Evolutionary conservation across 2,113 vertebrate genomes (phyloP).

Genomic region (Corythaixoides concolor): DNA sequence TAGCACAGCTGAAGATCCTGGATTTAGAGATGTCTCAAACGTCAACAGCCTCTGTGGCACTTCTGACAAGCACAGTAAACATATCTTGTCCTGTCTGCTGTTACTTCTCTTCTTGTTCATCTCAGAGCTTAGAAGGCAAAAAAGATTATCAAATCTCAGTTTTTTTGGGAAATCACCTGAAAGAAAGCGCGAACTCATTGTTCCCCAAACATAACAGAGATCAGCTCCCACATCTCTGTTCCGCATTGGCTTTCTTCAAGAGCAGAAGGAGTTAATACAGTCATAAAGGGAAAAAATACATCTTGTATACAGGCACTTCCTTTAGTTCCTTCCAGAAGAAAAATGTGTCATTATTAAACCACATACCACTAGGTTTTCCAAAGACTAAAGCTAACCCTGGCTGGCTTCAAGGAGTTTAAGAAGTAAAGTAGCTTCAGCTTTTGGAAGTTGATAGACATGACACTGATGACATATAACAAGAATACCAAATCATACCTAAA

Average conservation of each 20-base stretch:
- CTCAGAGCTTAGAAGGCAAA: neutral
- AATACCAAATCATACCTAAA: neutral
- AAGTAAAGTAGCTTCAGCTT: neutral
- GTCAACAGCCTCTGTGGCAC: too few species aligned
- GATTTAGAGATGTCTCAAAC: too few species aligned
- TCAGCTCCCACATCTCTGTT: neutral
- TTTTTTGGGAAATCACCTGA: neutral
- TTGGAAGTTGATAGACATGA: neutral
- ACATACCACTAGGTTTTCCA: neutral
- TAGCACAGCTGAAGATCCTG: too few species aligned
- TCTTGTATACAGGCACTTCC: neutral
- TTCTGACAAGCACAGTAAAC: too few species aligned
- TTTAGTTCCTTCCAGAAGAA: neutral
- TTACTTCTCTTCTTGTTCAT: neutral
- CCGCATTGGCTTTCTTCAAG: neutral
- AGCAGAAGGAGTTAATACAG: neutral
- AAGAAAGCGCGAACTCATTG: neutral
- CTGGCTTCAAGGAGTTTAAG: neutral
- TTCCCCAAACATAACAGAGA: neutral
- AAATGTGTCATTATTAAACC: neutral
- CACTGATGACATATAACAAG: neutral
- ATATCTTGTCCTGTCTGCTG: too few species aligned
- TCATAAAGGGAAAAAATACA: neutral
- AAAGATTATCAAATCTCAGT: too few species aligned
- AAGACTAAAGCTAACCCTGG: neutral